A percentile compares a stretch with the other conserved stretches of the same genome.
These are phyloP conservation scores for Tolmerus cingulatus DNA, from an alignment of 2,888 invertebrate species.

Conservation along the genomic window DNA sequence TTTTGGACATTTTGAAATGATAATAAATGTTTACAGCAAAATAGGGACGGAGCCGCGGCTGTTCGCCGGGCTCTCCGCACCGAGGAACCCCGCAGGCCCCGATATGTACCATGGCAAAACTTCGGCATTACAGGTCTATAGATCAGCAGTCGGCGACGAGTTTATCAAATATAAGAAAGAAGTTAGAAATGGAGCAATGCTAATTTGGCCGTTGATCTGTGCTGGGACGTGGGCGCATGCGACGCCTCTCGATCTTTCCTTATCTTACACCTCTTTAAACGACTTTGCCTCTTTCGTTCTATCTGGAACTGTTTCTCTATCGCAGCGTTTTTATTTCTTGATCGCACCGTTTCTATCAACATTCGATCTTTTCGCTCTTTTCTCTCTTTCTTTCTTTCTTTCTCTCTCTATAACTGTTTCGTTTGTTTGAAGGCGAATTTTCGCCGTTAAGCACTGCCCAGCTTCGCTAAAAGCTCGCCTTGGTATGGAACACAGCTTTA, in stretches of 20 bases:
- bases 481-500: not conserved
- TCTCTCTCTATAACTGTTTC: not conserved
- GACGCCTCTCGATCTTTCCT: not conserved
- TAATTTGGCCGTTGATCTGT: not conserved
- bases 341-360: slow-evolving; percentile 13
- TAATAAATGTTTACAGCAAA: slow-evolving; percentile 36
- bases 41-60: not conserved
- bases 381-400: not conserved
- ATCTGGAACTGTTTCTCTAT: not conserved
- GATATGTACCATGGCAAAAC: slow-evolving; percentile 76
- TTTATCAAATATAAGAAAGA: slow-evolving; percentile 61
- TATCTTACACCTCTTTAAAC: not conserved
- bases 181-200: slow-evolving; percentile 55
- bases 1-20: slow-evolving; percentile 6
- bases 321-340: not conserved
- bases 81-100: slow-evolving; percentile 51
- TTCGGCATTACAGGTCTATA: slow-evolving; percentile 82
- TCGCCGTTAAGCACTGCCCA: not conserved
- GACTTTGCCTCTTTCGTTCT: not conserved
- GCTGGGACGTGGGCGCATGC: not conserved
- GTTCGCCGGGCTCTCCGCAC: slow-evolving; percentile 9
- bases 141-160: slow-evolving; percentile 59
- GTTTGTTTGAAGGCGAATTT: not conserved
- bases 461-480: not conserved
- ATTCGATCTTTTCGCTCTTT: not conserved